Conservation (phyloP, 2,888 invertebrate genomes). For the Phalera bucephala region DNA sequence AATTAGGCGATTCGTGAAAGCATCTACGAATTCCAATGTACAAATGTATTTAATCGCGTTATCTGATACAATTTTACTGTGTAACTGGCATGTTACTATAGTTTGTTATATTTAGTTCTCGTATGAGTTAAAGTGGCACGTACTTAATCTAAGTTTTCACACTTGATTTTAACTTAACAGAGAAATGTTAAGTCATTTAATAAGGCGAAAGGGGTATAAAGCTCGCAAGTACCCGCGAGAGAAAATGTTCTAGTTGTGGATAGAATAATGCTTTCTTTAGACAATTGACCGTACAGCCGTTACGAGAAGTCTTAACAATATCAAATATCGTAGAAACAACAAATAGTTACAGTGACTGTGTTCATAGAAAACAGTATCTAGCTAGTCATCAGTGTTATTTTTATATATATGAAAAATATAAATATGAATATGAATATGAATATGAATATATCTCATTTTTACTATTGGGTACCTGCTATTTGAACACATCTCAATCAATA, state of each 20-base stretch:
- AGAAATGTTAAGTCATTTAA: constrained; percentile 33
- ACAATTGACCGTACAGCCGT: constrained; percentile 46
- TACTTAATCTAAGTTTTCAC: constrained; percentile 9
- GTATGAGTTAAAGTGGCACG: constrained; percentile 3
- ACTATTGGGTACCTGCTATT: no score
- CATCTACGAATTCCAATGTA: neutral
- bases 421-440: no score
- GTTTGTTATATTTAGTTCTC: constrained; percentile 2
- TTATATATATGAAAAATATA: no score
- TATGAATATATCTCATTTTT: no score
- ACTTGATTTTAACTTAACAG: constrained; percentile 29
- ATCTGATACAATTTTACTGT: neutral
- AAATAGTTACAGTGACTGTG: neutral
- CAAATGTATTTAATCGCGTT: no score
- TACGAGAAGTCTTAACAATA: constrained; percentile 32
- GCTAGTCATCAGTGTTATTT: no score
- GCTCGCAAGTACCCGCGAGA: constrained; percentile 37
- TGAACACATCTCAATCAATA: no score
- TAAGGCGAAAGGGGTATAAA: constrained; percentile 38
- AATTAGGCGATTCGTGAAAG: neutral
- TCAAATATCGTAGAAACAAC: neutral
- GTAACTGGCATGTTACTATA: constrained; percentile 6
- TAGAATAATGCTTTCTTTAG: constrained; percentile 40
- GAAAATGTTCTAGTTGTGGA: constrained; percentile 44
- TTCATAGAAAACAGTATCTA: neutral